These are phyloP conservation scores for Osmerus mordax DNA, from an alignment of 2,113 vertebrate genomes.

Conservation along the genomic window DNA sequence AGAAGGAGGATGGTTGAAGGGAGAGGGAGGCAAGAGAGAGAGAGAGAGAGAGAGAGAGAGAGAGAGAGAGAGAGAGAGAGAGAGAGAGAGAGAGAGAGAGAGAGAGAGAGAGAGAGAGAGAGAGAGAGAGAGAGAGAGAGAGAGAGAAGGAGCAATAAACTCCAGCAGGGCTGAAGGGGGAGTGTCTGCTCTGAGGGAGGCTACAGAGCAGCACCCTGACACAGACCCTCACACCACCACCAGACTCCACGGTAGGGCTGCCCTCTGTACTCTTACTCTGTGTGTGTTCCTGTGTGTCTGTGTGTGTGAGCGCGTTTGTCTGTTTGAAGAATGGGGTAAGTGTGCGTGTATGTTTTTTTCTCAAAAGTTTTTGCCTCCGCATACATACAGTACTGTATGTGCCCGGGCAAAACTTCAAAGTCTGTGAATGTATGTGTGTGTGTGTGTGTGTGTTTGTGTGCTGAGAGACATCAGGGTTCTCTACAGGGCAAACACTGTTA, in stretches of 20 bases:
- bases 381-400: too few relatives aligned
- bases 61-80: slow-evolving; percentile 3
- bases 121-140: slow-evolving; percentile 8
- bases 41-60: neutral
- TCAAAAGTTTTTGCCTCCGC: neutral
- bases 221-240: slow-evolving; percentile 45
- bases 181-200: slow-evolving; percentile 46
- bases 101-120: slow-evolving; percentile 10
- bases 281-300: slow-evolving; percentile 13
- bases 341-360: neutral
- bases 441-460: slow-evolving; percentile 4
- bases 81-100: neutral
- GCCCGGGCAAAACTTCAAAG: too few relatives aligned
- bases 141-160: slow-evolving; percentile 2
- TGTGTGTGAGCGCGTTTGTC: slow-evolving; percentile 37
- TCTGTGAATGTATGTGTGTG: neutral
- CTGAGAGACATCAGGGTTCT: neutral
- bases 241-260: slow-evolving; percentile 52
- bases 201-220: slow-evolving; percentile 39
- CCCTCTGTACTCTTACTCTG: slow-evolving; percentile 11
- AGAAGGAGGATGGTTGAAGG: neutral
- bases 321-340: slow-evolving; percentile 20
- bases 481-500: neutral
- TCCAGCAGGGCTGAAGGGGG: slow-evolving; percentile 37
- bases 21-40: neutral